phyloP scores from a whole-genome alignment of 2,888 invertebrate genomes.

The Tetragonisca angustula region DNA sequence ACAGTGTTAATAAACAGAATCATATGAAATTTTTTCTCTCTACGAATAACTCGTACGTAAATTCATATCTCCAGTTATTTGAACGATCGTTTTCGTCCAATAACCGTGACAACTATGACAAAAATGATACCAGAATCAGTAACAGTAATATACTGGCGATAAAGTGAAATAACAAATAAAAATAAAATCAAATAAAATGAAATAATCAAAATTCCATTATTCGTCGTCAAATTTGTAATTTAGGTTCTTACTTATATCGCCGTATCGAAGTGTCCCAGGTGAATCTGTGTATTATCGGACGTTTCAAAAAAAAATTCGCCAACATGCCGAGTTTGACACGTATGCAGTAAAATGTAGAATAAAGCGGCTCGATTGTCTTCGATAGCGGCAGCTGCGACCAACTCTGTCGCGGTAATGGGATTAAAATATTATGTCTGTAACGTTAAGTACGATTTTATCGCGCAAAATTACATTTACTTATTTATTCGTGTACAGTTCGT shows the following conservation, averaged over 20 bases:
- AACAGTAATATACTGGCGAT: neutral
- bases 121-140: neutral
- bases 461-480: neutral
- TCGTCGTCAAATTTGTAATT: neutral
- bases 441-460: neutral
- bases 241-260: neutral
- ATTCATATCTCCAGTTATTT: neutral
- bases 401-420: neutral
- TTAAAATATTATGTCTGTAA: neutral
- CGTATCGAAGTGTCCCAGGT: neutral
- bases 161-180: neutral
- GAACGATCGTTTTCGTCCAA: neutral
- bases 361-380: neutral
- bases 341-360: neutral
- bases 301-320: neutral
- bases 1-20: neutral
- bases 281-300: neutral
- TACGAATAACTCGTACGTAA: no score
- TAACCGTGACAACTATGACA: neutral
- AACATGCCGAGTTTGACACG: neutral
- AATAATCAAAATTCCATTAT: neutral
- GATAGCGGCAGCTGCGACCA: neutral
- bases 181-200: neutral
- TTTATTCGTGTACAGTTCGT: neutral
- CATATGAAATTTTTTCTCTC: neutral